Evolutionary conservation across 2,113 vertebrate genomes (phyloP).

Genomic region (Dryoscopus gambensis): DNA sequence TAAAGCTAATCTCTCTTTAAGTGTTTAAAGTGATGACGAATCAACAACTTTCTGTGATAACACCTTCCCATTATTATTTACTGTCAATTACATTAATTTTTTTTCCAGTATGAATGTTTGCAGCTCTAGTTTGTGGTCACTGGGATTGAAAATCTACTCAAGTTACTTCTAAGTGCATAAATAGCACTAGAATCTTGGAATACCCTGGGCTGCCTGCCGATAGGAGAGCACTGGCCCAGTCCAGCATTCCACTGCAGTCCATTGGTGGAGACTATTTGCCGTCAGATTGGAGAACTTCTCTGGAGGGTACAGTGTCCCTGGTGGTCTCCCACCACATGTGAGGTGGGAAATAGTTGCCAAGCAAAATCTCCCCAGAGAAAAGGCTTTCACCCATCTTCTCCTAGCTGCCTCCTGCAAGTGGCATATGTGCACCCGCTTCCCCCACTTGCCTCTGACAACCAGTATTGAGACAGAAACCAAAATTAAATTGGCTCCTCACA

Average conservation of each 20-base stretch:
- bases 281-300: background rate
- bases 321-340: background rate
- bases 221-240: no score
- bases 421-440: accelerated
- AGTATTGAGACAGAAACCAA: background rate
- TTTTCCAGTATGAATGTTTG: background rate
- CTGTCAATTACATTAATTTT: background rate
- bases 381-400: no score
- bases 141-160: background rate
- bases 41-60: background rate
- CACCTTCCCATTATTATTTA: background rate
- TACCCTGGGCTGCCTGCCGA: no score
- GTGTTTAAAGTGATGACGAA: background rate
- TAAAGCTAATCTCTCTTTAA: background rate
- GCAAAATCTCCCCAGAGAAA: background rate
- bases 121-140: background rate
- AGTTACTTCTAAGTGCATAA: background rate
- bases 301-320: background rate
- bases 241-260: background rate
- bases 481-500: background rate
- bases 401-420: background rate
- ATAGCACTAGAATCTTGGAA: background rate
- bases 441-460: background rate
- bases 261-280: background rate
- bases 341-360: background rate